Base-by-base conservation (phyloP, 2,888 invertebrate species). In the Tachina grossa region DNA sequence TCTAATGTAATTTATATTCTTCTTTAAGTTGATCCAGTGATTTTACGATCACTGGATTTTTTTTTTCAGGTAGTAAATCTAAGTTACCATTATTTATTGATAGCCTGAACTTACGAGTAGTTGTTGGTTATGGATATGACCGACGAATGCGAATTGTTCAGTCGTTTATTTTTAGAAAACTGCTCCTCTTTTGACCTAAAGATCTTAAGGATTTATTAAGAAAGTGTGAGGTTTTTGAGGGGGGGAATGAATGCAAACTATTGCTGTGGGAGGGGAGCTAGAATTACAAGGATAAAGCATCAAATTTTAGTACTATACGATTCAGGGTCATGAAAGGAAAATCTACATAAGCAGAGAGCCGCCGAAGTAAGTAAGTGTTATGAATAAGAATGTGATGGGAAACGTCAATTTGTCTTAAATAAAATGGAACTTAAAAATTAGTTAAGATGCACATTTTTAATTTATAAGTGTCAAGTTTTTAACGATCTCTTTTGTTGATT, bases 121-220 rank as follows among this genome's bases (percentile, higher is more conserved):
- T 66, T n/a, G 39, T 65, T 74, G 74, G 16, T 45, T 71, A 66
- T 84, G 80, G 74, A 77, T 49, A 79, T 74, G 79, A 74, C 43
- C 41, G 84, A 84, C 75, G 65, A 77, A 77, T 75, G 68, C 80
- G 71, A 80, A 76, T 19, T 84, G 68, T 80, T 77, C 45, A 72
- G 72, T 77, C 74, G 78, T 19, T 66, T 9, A 16, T 49, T 69
- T 19, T 45, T 2, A 39, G 39, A 51, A 31, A 51, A 16, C 10
- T 57, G 22, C 14, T 31, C 31, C 31, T 31, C 31, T 31, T 31
- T 31, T 31, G 31, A 31, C 31, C 8, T 39, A 53, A 45, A 31
- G 43, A 19, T 43, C 3, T 39, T 22, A 31, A 47, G 22, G 16
- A 6, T 16, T 68, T 11, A 8, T 69, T n/a, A 45, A 16, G 9